Evolutionary conservation across 2,888 invertebrate genomes (phyloP).

Genomic region (Parnassius glacialis): DNA sequence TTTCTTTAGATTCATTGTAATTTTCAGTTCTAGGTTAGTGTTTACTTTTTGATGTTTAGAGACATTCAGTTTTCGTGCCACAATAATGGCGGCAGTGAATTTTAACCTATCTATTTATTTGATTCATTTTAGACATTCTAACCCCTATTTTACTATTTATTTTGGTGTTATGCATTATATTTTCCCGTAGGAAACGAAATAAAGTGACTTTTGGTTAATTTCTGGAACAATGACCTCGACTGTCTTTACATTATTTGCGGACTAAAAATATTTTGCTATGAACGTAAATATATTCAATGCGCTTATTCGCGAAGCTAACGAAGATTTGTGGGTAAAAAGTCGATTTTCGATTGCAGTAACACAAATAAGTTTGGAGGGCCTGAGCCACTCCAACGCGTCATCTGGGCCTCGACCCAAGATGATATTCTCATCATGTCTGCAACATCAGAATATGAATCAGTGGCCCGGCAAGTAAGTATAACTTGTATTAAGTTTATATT

Average conservation of each 20-base stretch:
- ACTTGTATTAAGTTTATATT: conserved; percentile 24
- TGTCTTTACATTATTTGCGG: conserved; percentile 68
- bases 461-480: conserved; percentile 78
- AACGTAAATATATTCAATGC: conserved; percentile 61
- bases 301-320: conserved; percentile 52
- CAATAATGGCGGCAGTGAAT: conserved; percentile 80
- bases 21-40: conserved; percentile 57
- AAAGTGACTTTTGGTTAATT: conserved; percentile 63
- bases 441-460: conserved; percentile 75
- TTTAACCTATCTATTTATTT: conserved; percentile 73
- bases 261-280: conserved; percentile 74
- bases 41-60: conserved; percentile 79
- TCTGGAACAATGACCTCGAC: conserved; percentile 76
- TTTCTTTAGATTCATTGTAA: conserved; percentile 35
- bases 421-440: conserved; percentile 79
- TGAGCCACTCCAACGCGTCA: conserved; percentile 72
- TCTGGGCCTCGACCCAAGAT: conserved; percentile 80
- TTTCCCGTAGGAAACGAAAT: conserved; percentile 62
- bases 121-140: conserved; percentile 45
- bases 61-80: conserved; percentile 77
- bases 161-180: conserved; percentile 57
- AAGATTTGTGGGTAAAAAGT: conserved; percentile 65
- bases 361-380: conserved; percentile 73
- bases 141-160: conserved; percentile 42
- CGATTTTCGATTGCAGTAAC: conserved; percentile 77